These are phyloP conservation scores for Himalopsyche japonica DNA, from an alignment of 2,888 invertebrate genomes.

Conservation along the genomic window DNA sequence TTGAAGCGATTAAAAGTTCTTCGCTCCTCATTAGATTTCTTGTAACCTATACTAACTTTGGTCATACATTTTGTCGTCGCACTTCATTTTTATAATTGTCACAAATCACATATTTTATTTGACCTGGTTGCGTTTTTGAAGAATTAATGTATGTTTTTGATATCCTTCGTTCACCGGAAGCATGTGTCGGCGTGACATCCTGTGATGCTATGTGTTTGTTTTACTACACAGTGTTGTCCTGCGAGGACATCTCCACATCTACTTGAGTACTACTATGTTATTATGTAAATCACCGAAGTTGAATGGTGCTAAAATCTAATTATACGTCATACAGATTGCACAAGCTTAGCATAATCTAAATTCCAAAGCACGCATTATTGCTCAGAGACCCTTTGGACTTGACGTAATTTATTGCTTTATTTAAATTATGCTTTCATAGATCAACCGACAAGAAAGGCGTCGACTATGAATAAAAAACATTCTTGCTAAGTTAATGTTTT, in stretches of 20 bases:
- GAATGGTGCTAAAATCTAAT: not conserved
- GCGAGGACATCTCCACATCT: not conserved
- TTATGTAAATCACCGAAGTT: not conserved
- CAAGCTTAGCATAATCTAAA: not conserved
- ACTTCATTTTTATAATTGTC: too few relatives aligned
- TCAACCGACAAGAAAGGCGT: not conserved
- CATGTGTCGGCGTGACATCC: not conserved
- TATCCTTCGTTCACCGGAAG: not conserved
- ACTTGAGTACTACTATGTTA: not conserved
- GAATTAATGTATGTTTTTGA: not conserved
- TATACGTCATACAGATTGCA: not conserved
- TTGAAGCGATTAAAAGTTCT: too few relatives aligned
- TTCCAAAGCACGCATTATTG: not conserved
- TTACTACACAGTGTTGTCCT: not conserved
- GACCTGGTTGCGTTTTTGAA: too few relatives aligned
- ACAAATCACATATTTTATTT: too few relatives aligned
- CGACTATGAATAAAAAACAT: not conserved
- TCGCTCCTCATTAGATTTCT: too few relatives aligned
- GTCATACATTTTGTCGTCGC: too few relatives aligned
- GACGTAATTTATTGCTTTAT: not conserved
- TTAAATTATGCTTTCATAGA: not conserved
- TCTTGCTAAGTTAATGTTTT: too few relatives aligned
- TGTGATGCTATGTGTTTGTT: not conserved
- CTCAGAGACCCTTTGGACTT: not conserved
- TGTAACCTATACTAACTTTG: too few relatives aligned